Base-by-base conservation (phyloP, 2,888 invertebrate species). In the Stegophylla sp. region DNA sequence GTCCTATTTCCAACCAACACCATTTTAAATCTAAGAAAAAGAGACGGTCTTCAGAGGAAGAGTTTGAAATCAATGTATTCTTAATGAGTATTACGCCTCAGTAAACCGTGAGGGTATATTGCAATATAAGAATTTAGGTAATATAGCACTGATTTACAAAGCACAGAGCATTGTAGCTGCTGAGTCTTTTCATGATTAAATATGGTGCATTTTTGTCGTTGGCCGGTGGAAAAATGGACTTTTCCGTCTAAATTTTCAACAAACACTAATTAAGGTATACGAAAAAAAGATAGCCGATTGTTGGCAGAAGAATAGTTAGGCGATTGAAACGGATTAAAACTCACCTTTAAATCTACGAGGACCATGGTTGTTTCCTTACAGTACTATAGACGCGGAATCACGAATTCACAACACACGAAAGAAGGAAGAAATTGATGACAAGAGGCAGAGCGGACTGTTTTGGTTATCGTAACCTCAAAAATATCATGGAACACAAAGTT, bases 11-110 rank as follows among this genome's bases (percentile, higher is more conserved):
- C n/a, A n/a, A n/a, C n/a, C n/a, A n/a, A n/a, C n/a, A n/a, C n/a
- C n/a, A n/a, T n/a, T n/a, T n/a, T n/a, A n/a, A n/a, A n/a, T n/a
- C n/a, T n/a, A n/a, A n/a, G n/a, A n/a, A n/a, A n/a, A n/a, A n/a
- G n/a, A n/a, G n/a, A n/a, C n/a, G n/a, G n/a, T n/a, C n/a, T n/a
- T n/a, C n/a, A 43, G 13, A 45, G 12, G 2, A 45, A 10, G 7
- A 1, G 59, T 43, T 43, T 59, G 20, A 5, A 41, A n/a, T n/a
- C n/a, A n/a, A 63, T 79, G 61, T 79, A 34, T 79, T 79, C 79
- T 79, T 61, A 79, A 69, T 48, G 79, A 79, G 79, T 79, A 79
- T 79, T 79, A 79, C 79, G n/a, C 59, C 69, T 79, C 79, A 79
- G 79, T 79, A 71, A 71, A 9, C 41, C 61, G 79, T 79, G 79